Base-by-base conservation (phyloP, 1,140 invertebrate species). In the Euura lappo region DNA sequence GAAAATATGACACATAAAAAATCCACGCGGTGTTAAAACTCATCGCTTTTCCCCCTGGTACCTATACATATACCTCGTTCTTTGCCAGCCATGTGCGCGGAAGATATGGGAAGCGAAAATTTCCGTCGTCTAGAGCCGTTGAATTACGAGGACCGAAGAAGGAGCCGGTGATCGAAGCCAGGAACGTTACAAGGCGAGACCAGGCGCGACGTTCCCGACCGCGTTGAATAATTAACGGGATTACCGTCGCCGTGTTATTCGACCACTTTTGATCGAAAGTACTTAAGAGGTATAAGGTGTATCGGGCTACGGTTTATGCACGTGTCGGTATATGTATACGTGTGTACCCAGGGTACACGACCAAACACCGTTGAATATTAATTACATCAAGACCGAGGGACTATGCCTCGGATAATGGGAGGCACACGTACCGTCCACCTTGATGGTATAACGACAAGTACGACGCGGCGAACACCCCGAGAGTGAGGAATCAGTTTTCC, bases 211-310 rank as follows among this genome's bases (percentile, higher is more conserved):
- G 28, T 28, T 28, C 28, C 28, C 28, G 28, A 28, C 28, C 28
- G 28, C 51, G 51, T 60, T 60, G 51, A 60, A 60, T 60, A 60
- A 60, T 60, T 60, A 60, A 60, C 8, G 13, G 51, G 51, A 60
- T 60, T 60, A 60, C 13, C 51, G 51, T 3, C 5, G 51, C 51
- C 51, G 51, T 60, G 51, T 60, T 60, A 60, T 60, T 60, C 51
- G 51, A 60, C 51, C 51, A n/a, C 3, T 11, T 60, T 60, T n/a
- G 51, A 60, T 60, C 10, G 51, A 60, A 60, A 60, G 51, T 60
- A 60, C 28, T 28, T 28, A 60, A 60, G 51, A 60, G 51, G 10
- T 60, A 60, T 60, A 3, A 60, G 28, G 28, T 28, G 28, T 28
- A 28, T 28, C 28, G 28, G 28, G 28, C 28, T 28, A 28, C 28